Conservation (phyloP, 37 sponge, comb jelly and placozoan genomes). For the Agelas oroides region DNA sequence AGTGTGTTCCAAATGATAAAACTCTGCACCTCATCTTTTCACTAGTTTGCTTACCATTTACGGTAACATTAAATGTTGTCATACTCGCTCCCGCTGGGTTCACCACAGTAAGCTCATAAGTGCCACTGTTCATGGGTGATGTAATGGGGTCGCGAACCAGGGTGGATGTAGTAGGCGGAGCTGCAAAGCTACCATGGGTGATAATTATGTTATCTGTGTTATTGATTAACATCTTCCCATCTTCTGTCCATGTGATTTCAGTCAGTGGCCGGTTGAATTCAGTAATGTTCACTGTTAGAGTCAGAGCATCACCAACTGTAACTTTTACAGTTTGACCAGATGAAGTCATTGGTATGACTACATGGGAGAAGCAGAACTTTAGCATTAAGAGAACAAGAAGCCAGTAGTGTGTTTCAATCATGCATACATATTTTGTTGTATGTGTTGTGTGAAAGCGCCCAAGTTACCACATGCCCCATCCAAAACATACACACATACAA, state of each 20-base stretch:
- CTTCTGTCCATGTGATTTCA: constrained; percentile 7
- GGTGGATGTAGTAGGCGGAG: neutral
- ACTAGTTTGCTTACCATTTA: constrained; percentile 37
- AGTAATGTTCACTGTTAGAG: constrained; percentile 4
- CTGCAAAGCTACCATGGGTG: neutral
- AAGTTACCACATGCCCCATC: too few relatives aligned
- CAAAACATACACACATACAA: too few relatives aligned
- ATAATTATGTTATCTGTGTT: neutral
- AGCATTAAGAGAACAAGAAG: too few relatives aligned
- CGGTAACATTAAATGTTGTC: constrained; percentile 22
- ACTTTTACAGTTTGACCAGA: too few relatives aligned
- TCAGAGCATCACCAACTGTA: constrained; percentile 7
- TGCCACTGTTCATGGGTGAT: constrained; percentile 18
- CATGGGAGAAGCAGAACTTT: too few relatives aligned
- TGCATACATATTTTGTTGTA: too few relatives aligned
- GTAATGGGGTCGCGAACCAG: neutral
- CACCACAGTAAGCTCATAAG: constrained; percentile 14
- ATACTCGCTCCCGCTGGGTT: constrained; percentile 24
- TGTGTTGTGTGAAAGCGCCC: too few relatives aligned
- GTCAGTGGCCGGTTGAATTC: constrained; percentile 32
- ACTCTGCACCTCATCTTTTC: too few relatives aligned
- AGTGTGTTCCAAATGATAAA: too few relatives aligned
- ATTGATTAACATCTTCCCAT: neutral
- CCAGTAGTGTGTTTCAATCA: too few relatives aligned
- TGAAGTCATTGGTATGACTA: too few relatives aligned